Evolutionary conservation across 2,113 vertebrate genomes (phyloP).

Genomic region (Camarhynchus parvulus): DNA sequence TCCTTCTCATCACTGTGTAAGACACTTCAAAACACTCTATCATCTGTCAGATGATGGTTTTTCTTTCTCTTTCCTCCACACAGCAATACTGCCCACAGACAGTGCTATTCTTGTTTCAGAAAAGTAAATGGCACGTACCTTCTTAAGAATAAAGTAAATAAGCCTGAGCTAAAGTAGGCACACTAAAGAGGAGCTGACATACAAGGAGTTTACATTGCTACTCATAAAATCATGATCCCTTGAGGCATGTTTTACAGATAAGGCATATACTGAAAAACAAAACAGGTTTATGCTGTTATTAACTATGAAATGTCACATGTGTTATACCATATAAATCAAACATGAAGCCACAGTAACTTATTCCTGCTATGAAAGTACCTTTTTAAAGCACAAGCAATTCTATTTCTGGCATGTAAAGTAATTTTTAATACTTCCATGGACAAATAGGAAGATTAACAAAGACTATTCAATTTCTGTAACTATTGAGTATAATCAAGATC

Average conservation of each 20-base stretch:
- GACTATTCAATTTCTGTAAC: background rate
- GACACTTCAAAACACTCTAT: background rate
- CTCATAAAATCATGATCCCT: background rate
- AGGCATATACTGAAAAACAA: background rate
- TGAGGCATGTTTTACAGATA: background rate
- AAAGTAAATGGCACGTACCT: background rate
- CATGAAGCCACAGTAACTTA: background rate
- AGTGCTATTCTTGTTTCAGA: background rate
- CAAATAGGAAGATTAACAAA: background rate
- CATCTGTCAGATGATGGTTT: background rate
- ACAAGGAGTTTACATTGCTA: background rate
- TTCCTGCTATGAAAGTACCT: background rate
- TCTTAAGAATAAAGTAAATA: background rate
- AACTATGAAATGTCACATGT: background rate
- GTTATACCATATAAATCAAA: background rate
- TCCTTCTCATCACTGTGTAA: background rate
- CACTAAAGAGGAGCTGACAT: background rate
- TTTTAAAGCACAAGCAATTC: background rate
- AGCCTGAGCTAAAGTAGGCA: background rate
- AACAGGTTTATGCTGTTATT: background rate
- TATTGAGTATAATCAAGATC: background rate
- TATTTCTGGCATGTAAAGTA: background rate
- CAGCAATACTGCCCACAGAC: background rate
- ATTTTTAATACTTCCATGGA: background rate
- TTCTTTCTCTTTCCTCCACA: background rate